These are phyloP conservation scores for Mungos mungo DNA, from an alignment of 2,113 vertebrate genomes.

Conservation along the genomic window DNA sequence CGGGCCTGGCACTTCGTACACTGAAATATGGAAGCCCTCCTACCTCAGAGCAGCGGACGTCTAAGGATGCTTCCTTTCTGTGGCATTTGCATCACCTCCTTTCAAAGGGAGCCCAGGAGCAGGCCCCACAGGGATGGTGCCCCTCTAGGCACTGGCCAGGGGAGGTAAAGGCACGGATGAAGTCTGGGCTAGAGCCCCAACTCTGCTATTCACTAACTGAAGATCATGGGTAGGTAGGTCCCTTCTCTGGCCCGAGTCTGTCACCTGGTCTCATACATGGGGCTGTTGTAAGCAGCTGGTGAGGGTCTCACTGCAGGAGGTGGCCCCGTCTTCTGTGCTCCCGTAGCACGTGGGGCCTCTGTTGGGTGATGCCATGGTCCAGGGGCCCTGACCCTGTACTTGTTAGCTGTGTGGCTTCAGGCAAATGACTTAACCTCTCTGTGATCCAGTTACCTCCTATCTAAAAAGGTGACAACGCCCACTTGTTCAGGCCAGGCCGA, in stretches of 20 bases:
- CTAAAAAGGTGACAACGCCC: background rate
- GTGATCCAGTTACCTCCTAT: background rate
- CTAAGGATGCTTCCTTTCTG: background rate
- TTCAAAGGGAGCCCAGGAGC: too few species aligned
- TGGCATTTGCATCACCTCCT: background rate
- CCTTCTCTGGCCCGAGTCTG: background rate
- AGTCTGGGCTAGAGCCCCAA: background rate
- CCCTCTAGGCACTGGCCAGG: too few species aligned
- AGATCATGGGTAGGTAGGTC: background rate
- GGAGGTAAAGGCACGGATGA: too few species aligned
- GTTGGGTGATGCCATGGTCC: rapidly evolving
- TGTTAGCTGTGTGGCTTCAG: background rate
- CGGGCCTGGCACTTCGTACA: too few species aligned
- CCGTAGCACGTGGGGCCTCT: background rate
- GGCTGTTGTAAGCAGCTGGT: background rate
- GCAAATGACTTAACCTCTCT: background rate
- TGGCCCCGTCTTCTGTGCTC: background rate
- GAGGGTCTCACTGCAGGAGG: too few species aligned
- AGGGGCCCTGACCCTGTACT: background rate
- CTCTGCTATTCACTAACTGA: rapidly evolving
- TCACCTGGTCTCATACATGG: rapidly evolving
- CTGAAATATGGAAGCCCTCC: background rate
- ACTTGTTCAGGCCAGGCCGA: rapidly evolving
- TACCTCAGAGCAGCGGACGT: background rate
- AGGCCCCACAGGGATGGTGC: too few species aligned